phyloP scores from a whole-genome alignment of 2,888 invertebrate species.

The Lasioglossum lativentre region DNA sequence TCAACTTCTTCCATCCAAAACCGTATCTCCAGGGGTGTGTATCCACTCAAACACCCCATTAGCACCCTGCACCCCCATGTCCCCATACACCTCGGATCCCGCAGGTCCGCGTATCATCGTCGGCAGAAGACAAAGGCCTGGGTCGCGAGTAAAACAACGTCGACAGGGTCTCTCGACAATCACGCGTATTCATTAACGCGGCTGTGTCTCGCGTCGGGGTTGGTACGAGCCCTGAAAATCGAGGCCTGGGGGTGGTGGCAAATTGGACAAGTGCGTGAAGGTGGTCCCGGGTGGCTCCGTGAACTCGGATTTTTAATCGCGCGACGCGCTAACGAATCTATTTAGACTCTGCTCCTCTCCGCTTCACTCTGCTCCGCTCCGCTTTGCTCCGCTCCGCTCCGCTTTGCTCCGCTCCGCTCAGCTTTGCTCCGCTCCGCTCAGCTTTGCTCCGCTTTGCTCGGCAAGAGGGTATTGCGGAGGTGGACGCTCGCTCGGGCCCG shows the following conservation, averaged over 20 bases:
- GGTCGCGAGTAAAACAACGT: slow-evolving; percentile 28
- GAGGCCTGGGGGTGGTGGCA: slow-evolving; percentile 14
- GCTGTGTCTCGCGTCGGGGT: slow-evolving; percentile 27
- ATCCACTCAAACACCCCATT: not conserved
- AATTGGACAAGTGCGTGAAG: slow-evolving; percentile 52
- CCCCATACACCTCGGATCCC: not conserved
- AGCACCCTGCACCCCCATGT: not conserved
- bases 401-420: not conserved
- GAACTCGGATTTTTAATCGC: slow-evolving; percentile 70
- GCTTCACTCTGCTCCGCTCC: not conserved
- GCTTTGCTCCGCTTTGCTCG: not conserved
- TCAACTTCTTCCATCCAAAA: not conserved
- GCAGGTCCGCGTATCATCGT: not conserved
- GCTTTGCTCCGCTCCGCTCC: not conserved
- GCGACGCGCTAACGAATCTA: slow-evolving; percentile 71
- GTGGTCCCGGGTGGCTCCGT: slow-evolving; percentile 16
- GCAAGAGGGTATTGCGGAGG: not conserved
- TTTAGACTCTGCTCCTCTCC: slow-evolving; percentile 52
- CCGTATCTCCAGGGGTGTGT: not conserved
- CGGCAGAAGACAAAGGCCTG: slow-evolving; percentile 14
- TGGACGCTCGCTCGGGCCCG: slow-evolving; percentile 25
- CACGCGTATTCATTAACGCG: slow-evolving; percentile 42
- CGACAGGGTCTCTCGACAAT: slow-evolving; percentile 1
- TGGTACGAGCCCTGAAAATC: slow-evolving; percentile 3
- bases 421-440: not conserved